phyloP scores from a whole-genome alignment of 2,797 vertebrate species.

The Oreortyx pictus region DNA sequence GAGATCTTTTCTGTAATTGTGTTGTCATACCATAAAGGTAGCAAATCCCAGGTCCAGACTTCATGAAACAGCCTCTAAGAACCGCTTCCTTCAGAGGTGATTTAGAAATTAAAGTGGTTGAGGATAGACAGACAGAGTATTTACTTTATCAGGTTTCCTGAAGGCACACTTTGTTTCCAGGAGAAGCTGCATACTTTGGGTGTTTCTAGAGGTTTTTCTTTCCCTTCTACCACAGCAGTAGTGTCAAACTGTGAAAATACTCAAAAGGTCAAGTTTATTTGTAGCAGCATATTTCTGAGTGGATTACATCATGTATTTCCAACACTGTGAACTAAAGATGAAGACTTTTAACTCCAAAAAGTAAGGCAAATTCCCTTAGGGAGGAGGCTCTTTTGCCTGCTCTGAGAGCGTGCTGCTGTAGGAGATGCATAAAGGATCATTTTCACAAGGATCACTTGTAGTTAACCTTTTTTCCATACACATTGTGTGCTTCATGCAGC shows the following conservation, averaged over 20 bases:
- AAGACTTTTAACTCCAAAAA: background rate
- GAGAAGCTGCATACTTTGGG: background rate
- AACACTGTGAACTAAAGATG: background rate
- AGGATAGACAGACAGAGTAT: background rate
- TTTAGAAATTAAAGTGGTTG: background rate
- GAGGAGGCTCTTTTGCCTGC: background rate
- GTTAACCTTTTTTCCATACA: background rate
- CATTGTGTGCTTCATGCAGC: background rate
- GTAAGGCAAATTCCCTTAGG: background rate
- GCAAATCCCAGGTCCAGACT: background rate
- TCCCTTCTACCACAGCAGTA: background rate
- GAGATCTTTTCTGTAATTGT: background rate
- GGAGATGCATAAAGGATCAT: background rate
- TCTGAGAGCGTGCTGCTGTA: background rate
- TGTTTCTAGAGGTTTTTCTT: background rate
- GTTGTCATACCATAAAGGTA: background rate
- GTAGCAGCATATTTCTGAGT: conserved; percentile 8
- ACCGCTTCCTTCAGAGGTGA: background rate
- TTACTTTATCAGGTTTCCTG: background rate
- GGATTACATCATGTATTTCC: background rate
- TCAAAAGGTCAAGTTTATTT: conserved; percentile 15
- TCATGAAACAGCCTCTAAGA: background rate
- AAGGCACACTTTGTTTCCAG: background rate
- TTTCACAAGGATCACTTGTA: background rate
- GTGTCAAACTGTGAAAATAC: background rate